Conservation (phyloP, 2,888 invertebrate species). For the Zhengitettix transpicula region DNA sequence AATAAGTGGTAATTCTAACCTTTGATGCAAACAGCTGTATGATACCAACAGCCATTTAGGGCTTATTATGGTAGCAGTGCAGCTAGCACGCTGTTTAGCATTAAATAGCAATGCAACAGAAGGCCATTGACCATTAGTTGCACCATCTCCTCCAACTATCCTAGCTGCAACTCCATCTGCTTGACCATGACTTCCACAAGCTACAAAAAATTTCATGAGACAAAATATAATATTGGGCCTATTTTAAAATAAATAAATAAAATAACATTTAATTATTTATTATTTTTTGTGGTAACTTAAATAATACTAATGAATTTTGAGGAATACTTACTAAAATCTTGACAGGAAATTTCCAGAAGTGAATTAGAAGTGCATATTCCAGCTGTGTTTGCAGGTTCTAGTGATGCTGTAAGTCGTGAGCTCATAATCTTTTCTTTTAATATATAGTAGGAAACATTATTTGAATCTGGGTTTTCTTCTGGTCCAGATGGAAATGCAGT, state of each 20-base stretch:
- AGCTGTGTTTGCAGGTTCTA: background rate
- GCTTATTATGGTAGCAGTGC: slow-evolving; percentile 31
- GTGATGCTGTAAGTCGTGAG: slow-evolving; percentile 1
- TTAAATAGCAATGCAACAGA: slow-evolving; percentile 35
- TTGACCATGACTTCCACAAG: slow-evolving; percentile 25
- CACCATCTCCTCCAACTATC: slow-evolving; percentile 31
- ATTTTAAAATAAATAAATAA: background rate
- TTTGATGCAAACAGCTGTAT: slow-evolving; percentile 27
- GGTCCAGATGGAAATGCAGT: slow-evolving; percentile 20
- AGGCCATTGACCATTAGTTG: slow-evolving; percentile 36
- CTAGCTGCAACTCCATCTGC: slow-evolving; percentile 23
- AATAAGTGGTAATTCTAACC: background rate
- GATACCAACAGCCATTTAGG: slow-evolving; percentile 33
- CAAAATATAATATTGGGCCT: background rate
- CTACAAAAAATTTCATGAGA: slow-evolving; percentile 17
- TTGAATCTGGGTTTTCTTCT: slow-evolving; percentile 2
- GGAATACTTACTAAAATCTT: slow-evolving; percentile 31
- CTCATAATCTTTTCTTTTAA: slow-evolving; percentile 19
- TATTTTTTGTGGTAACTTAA: too few species aligned
- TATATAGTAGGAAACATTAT: slow-evolving; percentile 11
- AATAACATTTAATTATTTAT: background rate
- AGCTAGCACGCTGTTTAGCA: slow-evolving; percentile 26
- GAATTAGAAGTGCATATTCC: slow-evolving; percentile 17
- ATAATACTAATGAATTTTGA: too few species aligned
- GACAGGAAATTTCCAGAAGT: slow-evolving; percentile 35